Conservation (phyloP, 2,888 invertebrate genomes). For the Amblyjoppa proteus region DNA sequence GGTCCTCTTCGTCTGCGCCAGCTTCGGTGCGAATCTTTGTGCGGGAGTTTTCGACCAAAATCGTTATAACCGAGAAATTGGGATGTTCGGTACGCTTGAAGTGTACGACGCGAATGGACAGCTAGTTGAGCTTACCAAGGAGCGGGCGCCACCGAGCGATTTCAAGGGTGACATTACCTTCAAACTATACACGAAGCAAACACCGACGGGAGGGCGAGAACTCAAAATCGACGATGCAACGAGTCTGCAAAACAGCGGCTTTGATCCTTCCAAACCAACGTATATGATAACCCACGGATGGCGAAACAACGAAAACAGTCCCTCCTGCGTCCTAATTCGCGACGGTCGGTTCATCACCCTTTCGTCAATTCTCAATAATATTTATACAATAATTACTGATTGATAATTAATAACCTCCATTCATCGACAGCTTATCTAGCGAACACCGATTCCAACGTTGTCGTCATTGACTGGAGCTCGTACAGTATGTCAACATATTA, state of each 20-base stretch:
- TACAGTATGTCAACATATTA: background rate
- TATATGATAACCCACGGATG: conserved; percentile 40
- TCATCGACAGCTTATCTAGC: conserved; percentile 43
- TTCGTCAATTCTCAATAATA: background rate
- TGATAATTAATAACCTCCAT: background rate
- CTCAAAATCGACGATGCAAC: background rate
- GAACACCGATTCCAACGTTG: conserved; percentile 44
- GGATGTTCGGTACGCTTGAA: background rate
- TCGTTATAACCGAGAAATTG: background rate
- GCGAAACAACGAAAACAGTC: conserved; percentile 7
- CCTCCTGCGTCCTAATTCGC: conserved; percentile 6
- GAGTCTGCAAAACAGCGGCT: background rate
- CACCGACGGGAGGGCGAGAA: background rate
- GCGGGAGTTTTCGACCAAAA: background rate
- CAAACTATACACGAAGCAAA: conserved; percentile 3
- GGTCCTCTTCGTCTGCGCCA: no score
- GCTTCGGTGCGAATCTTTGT: no score
- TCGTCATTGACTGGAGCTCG: conserved; percentile 55
- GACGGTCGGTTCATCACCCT: conserved; percentile 13
- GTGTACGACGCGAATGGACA: background rate
- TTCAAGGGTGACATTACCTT: background rate
- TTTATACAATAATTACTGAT: background rate
- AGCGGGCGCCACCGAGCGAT: background rate
- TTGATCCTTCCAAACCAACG: background rate
- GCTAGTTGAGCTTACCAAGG: background rate